These are phyloP conservation scores for Tiaroga cobitis DNA, from an alignment of 2,797 vertebrate species.

Conservation along the genomic window DNA sequence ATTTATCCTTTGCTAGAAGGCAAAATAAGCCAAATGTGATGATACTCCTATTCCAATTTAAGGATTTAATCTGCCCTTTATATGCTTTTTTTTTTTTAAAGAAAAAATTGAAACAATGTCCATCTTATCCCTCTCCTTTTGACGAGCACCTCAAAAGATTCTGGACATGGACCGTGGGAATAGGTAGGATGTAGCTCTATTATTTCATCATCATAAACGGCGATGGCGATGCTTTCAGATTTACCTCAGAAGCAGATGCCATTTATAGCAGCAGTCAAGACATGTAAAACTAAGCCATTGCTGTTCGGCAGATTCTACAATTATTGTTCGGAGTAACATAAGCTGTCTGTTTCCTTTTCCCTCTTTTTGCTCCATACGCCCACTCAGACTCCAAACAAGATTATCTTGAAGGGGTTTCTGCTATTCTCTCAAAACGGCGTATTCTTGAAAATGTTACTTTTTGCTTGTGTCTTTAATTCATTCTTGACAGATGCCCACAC, in stretches of 20 bases:
- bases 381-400: conserved; percentile 56
- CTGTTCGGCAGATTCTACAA: conserved; percentile 23
- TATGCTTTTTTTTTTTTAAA: neutral
- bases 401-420: conserved; percentile 41
- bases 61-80: conserved; percentile 6
- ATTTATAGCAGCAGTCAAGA: conserved; percentile 36
- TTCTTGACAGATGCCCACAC: neutral
- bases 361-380: conserved; percentile 49
- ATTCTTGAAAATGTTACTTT: conserved; percentile 15
- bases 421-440: conserved; percentile 38
- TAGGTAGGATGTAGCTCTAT: conserved; percentile 42
- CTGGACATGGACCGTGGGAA: conserved; percentile 17
- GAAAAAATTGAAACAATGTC: neutral
- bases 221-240: conserved; percentile 29
- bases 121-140: neutral
- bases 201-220: conserved; percentile 28
- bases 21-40: neutral
- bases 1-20: neutral
- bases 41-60: neutral
- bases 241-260: conserved; percentile 20
- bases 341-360: conserved; percentile 54
- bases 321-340: conserved; percentile 36
- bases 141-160: conserved; percentile 26
- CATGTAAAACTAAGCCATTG: conserved; percentile 24
- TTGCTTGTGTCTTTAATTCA: neutral